Evolutionary conservation across 2,113 vertebrate genomes (phyloP).

Genomic region (Ptychochromis oligacanthus): DNA sequence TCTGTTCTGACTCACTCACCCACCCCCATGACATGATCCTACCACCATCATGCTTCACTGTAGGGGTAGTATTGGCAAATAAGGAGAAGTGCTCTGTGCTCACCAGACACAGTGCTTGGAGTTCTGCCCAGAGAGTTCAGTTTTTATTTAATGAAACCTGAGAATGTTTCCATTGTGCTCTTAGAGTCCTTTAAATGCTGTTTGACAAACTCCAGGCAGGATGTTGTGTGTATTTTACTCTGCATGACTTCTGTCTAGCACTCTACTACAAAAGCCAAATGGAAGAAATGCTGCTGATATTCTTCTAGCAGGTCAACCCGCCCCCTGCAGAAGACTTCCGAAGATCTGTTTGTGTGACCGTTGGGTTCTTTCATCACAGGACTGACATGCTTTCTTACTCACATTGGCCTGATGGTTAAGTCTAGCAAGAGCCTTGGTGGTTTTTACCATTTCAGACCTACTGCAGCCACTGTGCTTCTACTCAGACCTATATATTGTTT

Average conservation of each 20-base stretch:
- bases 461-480: not conserved
- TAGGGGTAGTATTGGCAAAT: not conserved
- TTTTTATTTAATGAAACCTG: not conserved
- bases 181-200: not conserved
- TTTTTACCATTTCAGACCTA: not conserved
- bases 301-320: not conserved
- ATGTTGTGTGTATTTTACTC: not conserved
- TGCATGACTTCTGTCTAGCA: not conserved
- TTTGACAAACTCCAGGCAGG: not conserved
- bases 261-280: not conserved
- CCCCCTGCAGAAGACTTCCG: not conserved
- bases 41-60: not conserved
- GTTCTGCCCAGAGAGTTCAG: not conserved
- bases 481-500: too few relatives aligned
- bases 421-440: not conserved
- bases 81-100: not conserved
- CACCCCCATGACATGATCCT: not conserved
- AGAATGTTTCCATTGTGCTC: not conserved
- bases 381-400: not conserved
- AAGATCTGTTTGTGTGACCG: not conserved
- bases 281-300: not conserved
- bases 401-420: not conserved
- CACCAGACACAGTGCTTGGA: not conserved
- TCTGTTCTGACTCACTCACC: not conserved
- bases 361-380: not conserved